Conservation (phyloP, 2,797 vertebrate species). For the Champsocephalus esox region DNA sequence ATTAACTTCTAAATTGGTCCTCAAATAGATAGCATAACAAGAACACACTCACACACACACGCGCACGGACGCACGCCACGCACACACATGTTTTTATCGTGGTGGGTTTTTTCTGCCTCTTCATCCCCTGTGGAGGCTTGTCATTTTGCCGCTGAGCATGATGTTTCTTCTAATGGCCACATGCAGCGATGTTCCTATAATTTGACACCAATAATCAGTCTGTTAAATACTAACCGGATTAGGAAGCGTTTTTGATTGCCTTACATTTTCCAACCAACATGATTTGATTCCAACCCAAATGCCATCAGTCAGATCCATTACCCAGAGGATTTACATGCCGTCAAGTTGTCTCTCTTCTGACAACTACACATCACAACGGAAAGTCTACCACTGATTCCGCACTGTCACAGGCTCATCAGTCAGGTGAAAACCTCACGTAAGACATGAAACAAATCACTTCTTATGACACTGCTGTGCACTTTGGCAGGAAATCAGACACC, state of each 20-base stretch:
- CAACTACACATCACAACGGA: conserved; percentile 9
- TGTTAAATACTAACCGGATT: conserved; percentile 49
- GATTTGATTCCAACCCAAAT: conserved; percentile 34
- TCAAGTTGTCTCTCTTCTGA: conserved; percentile 28
- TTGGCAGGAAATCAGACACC: conserved; percentile 39
- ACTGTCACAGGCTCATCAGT: neutral
- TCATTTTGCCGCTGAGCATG: conserved; percentile 19
- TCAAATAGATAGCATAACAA: neutral
- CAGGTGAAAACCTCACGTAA: conserved; percentile 30
- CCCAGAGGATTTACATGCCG: conserved; percentile 49
- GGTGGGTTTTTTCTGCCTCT: neutral
- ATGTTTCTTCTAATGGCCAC: conserved; percentile 24
- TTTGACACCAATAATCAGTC: conserved; percentile 38
- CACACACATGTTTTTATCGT: neutral
- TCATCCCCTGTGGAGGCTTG: neutral
- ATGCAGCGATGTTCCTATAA: conserved; percentile 31
- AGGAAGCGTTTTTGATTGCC: conserved; percentile 30
- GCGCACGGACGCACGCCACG: neutral
- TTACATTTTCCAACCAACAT: conserved; percentile 16
- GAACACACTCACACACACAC: neutral
- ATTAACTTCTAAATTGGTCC: neutral
- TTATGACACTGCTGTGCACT: conserved; percentile 21
- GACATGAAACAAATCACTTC: conserved; percentile 23
- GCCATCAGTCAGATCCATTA: conserved; percentile 34
- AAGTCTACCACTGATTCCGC: conserved; percentile 14